Conservation (phyloP, 2,113 vertebrate species). For the Strix aluco region DNA sequence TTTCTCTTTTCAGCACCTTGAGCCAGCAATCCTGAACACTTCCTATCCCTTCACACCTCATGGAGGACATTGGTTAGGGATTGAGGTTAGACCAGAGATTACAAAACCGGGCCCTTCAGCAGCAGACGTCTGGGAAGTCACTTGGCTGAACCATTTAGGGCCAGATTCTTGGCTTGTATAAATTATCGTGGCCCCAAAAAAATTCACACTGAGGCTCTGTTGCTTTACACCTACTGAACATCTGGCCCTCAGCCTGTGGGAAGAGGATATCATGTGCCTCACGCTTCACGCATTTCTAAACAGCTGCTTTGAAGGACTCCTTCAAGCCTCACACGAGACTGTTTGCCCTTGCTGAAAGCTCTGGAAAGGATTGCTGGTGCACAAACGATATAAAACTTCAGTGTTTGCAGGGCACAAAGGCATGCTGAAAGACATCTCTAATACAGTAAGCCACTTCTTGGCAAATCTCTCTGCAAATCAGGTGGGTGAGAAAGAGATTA, state of each 20-base stretch:
- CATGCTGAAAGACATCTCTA: neutral
- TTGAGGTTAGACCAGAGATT: neutral
- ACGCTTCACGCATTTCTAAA: slow-evolving; percentile 1
- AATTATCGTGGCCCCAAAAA: neutral
- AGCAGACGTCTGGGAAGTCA: neutral
- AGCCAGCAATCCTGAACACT: neutral
- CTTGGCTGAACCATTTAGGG: neutral
- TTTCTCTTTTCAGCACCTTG: neutral
- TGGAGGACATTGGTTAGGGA: rapidly evolving
- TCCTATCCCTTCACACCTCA: neutral
- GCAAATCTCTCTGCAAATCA: slow-evolving; percentile 20
- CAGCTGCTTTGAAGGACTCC: slow-evolving; percentile 36
- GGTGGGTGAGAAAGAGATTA: slow-evolving; percentile 23
- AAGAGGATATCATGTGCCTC: slow-evolving; percentile 33
- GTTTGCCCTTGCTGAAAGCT: neutral
- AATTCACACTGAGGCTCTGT: neutral
- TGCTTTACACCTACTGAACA: slow-evolving; percentile 30
- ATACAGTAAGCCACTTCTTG: neutral
- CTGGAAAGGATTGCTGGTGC: neutral
- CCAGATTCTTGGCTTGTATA: neutral
- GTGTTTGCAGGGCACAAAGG: neutral
- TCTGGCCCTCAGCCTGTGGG: slow-evolving; percentile 42
- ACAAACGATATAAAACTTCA: neutral
- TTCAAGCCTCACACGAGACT: neutral
- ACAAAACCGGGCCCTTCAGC: neutral